phyloP scores from a whole-genome alignment of 1,140 invertebrate species.

The Lordiphosa stackelbergi region DNA sequence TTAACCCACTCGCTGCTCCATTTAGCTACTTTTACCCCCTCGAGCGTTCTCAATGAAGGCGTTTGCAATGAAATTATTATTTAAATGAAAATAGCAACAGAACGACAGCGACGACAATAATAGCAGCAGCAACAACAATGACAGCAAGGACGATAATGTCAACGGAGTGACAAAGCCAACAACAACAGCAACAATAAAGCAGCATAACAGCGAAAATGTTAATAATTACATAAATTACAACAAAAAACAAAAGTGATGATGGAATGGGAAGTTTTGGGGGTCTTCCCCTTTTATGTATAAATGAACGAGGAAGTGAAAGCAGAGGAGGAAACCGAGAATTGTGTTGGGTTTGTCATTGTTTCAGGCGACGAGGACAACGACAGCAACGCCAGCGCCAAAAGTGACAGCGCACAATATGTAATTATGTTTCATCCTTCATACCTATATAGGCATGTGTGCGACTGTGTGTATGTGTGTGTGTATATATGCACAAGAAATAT shows the following conservation, averaged over 20 bases:
- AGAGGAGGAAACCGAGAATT: slow-evolving; percentile 19
- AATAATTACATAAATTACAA: slow-evolving; percentile 75
- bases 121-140: slow-evolving; percentile 42
- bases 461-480: no score
- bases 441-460: background rate
- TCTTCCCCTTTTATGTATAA: slow-evolving; percentile 21
- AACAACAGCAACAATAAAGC: slow-evolving; percentile 20
- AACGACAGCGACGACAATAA: slow-evolving; percentile 24
- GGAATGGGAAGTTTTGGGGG: background rate
- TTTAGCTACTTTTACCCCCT: slow-evolving; percentile 27
- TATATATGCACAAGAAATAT: slow-evolving; percentile 40
- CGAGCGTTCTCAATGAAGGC: slow-evolving; percentile 32
- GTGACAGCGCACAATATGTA: slow-evolving; percentile 74
- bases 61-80: slow-evolving; percentile 73
- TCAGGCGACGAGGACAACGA: slow-evolving; percentile 35
- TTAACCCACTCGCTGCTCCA: slow-evolving; percentile 28
- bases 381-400: slow-evolving; percentile 59
- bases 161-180: slow-evolving; percentile 21
- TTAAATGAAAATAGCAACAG: slow-evolving; percentile 70
- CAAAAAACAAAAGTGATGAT: slow-evolving; percentile 26
- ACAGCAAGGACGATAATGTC: slow-evolving; percentile 36
- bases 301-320: slow-evolving; percentile 44
- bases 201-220: slow-evolving; percentile 61
- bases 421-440: slow-evolving; percentile 55
- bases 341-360: slow-evolving; percentile 50